Percentiles rank a stretch among this genome's conserved stretches.
Conservation (phyloP, 2,113 vertebrate genomes). For the Microcebus tavaratra region DNA sequence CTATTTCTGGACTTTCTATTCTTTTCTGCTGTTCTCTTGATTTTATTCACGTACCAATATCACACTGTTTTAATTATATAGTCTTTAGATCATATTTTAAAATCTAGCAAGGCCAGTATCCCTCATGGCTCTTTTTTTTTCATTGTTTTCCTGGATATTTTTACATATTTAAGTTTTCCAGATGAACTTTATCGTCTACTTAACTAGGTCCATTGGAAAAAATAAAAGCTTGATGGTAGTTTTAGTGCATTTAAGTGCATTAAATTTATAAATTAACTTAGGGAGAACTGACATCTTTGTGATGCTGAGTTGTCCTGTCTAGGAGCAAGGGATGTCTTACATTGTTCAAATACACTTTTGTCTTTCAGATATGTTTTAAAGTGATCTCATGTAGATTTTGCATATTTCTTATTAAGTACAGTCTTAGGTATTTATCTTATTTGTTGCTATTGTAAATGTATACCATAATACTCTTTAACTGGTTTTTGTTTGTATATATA, state of each 20-base stretch:
- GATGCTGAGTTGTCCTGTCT: background rate
- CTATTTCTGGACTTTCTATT: background rate
- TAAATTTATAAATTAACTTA: background rate
- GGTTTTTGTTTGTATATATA: background rate
- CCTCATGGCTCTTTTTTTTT: background rate
- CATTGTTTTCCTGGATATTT: background rate
- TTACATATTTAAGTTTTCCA: background rate
- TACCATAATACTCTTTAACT: background rate
- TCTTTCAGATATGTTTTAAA: background rate
- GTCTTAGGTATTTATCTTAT: background rate
- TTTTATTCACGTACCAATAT: background rate
- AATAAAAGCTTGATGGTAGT: background rate
- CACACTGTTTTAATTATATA: background rate
- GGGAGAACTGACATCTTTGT: background rate
- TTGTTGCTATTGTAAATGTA: background rate
- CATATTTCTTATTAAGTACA: background rate
- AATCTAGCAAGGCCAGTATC: background rate
- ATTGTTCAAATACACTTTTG: background rate
- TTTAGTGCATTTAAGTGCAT: background rate
- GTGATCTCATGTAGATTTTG: background rate
- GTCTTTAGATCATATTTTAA: background rate
- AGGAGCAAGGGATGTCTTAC: background rate
- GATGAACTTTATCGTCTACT: background rate
- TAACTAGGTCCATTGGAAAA: background rate
- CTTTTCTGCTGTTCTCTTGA: background rate